Percentiles rank a stretch among this genome's conserved stretches.
These are phyloP conservation scores for Anthoscopus minutus DNA, from an alignment of 2,113 vertebrate genomes.

Conservation along the genomic window DNA sequence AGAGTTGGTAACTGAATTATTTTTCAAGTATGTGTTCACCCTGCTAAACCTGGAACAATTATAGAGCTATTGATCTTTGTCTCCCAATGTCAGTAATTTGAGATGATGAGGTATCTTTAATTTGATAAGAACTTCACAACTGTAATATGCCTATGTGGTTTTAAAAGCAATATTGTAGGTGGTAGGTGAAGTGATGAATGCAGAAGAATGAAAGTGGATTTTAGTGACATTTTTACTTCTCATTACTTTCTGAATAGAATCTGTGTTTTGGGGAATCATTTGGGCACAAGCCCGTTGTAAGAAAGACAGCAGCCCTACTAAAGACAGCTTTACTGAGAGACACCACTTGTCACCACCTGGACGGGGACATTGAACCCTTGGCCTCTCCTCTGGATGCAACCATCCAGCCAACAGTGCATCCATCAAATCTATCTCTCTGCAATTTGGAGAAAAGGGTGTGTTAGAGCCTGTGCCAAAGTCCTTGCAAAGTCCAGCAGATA, in stretches of 20 bases:
- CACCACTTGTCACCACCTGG: not conserved
- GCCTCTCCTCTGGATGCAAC: not conserved
- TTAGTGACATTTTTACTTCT: not conserved
- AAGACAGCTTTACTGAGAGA: not conserved
- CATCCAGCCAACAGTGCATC: not conserved
- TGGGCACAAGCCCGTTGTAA: not conserved
- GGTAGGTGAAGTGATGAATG: not conserved
- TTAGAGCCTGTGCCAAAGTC: not conserved
- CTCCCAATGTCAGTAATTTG: not conserved
- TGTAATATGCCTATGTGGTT: not conserved
- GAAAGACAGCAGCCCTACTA: not conserved
- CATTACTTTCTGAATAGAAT: not conserved
- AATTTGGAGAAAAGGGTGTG: not conserved
- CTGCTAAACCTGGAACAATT: not conserved
- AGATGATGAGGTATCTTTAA: not conserved
- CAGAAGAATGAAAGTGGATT: not conserved
- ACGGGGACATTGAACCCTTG: not conserved
- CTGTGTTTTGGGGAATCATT: not conserved
- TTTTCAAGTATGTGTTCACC: not conserved
- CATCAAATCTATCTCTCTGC: not conserved
- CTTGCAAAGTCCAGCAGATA: not conserved
- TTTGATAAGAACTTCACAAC: not conserved
- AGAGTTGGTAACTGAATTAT: not conserved
- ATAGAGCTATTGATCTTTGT: not conserved
- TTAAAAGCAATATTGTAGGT: not conserved